Evolutionary conservation across 1,140 invertebrate species (phyloP).

Genomic region (Danaus plexippus): DNA sequence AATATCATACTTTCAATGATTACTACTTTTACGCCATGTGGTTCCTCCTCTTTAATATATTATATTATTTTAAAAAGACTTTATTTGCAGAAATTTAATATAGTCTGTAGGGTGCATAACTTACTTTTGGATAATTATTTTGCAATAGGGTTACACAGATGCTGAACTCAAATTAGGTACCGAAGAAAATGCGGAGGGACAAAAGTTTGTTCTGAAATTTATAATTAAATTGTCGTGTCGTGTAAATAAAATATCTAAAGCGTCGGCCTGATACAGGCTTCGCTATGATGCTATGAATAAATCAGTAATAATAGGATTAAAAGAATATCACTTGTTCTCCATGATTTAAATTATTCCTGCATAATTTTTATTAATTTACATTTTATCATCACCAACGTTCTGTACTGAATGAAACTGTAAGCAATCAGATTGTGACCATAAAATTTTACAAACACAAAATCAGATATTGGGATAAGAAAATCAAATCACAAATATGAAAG

Average conservation of each 20-base stretch:
- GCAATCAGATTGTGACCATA: too few relatives aligned
- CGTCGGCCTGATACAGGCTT: too few relatives aligned
- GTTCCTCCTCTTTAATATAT: conserved; percentile 37
- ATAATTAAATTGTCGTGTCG: conserved; percentile 47
- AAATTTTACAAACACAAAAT: conserved; percentile 33
- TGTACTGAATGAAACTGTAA: too few relatives aligned
- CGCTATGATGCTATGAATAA: too few relatives aligned
- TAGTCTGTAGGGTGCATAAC: conserved; percentile 68
- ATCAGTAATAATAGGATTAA: too few relatives aligned
- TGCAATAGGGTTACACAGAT: conserved; percentile 63
- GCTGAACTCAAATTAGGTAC: conserved; percentile 45
- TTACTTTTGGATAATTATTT: conserved; percentile 67
- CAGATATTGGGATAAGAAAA: conserved; percentile 50
- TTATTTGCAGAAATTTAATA: conserved; percentile 63
- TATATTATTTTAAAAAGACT: conserved; percentile 52
- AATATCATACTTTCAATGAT: conserved; percentile 51
- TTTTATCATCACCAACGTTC: conserved; percentile 2
- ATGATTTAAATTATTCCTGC: too few relatives aligned
- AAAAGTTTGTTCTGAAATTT: conserved; percentile 40
- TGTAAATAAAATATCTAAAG: conserved; percentile 36
- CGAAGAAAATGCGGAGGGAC: conserved; percentile 45
- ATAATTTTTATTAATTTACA: conserved; percentile 9
- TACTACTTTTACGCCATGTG: conserved; percentile 56
- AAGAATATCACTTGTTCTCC: too few relatives aligned
- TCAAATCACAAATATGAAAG: conserved; percentile 42